Base-by-base conservation (phyloP, 23 tunicate genomes). In the Diplosoma virens region DNA sequence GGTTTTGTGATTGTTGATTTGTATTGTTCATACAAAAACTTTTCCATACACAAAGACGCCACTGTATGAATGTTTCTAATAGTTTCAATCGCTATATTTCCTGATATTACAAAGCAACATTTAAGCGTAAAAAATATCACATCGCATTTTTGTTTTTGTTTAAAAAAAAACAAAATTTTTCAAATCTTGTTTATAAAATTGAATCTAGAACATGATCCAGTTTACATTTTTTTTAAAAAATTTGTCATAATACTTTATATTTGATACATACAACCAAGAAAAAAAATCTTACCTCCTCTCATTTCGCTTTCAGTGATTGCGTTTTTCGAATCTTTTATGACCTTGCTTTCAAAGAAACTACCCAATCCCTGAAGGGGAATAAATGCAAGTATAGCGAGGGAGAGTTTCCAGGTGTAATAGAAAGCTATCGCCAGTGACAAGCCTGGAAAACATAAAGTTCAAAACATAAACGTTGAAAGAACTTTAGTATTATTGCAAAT, bases 371-470 rank as follows among this genome's bases (percentile, higher is more conserved):
- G 69, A 61, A 87, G 24, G 27, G 94, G 94, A 31, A 81, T 21
- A 20, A 66, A 55, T 2, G 77, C 68, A n/a, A 81, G 66, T 29
- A 46, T 30, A 20, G 82, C 69, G 0, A 87, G 68, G 21, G 87
- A 32, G 23, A 87, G 41, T 28, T 87, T 81, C 94, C 94, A 87
- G 35, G 75, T 77, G 66, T 64, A 87, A 1, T 32, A 35, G 60
- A 87, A 81, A 1, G 87, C 94, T 3, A 87, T 46, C 30, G 47
- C 67, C 16, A 87, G 60, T 26, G 82, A 87, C 34, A 61, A 26
- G 5, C 6, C 69, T 61, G 23, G 23, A 55, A 55, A 55, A 55
- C 22, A 55, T n/a, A n/a, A n/a, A n/a, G n/a, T n/a, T n/a, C n/a
- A n/a, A n/a, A n/a, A n/a, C n/a, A n/a, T n/a, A n/a, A n/a, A n/a